Evolutionary conservation across 2,888 invertebrate genomes (phyloP).

Genomic region (Saturnia japonica): DNA sequence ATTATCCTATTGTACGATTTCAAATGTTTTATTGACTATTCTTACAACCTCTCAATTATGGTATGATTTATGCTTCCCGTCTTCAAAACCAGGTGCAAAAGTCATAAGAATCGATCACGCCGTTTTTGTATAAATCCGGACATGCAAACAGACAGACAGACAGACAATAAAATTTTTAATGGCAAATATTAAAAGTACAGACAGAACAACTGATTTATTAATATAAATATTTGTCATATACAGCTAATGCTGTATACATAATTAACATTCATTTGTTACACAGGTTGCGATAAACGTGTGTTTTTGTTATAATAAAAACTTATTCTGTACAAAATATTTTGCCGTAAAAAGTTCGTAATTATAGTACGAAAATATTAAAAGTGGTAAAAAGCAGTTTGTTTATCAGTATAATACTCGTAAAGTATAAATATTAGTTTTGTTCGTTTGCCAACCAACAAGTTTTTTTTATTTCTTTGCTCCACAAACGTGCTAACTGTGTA

Average conservation of each 20-base stretch:
- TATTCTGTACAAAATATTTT: not conserved
- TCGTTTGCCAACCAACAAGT: not conserved
- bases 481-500: conserved; percentile 1
- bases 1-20: no score
- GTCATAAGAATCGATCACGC: no score
- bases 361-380: not conserved
- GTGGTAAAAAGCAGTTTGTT: not conserved
- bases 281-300: not conserved
- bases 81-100: no score
- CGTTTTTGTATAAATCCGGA: no score
- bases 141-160: no score
- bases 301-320: not conserved
- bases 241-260: not conserved
- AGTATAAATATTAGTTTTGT: not conserved
- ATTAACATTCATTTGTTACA: not conserved
- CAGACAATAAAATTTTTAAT: no score
- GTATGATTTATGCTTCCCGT: no score
- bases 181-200: no score
- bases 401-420: not conserved
- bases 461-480: not conserved
- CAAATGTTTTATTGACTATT: no score
- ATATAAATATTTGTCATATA: not conserved
- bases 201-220: no score
- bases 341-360: not conserved
- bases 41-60: no score